Percentiles rank a stretch among this genome's conserved stretches.
Evolutionary conservation across 2,888 invertebrate species (phyloP).

Genomic region (Rhimphoctona megacephalus): DNA sequence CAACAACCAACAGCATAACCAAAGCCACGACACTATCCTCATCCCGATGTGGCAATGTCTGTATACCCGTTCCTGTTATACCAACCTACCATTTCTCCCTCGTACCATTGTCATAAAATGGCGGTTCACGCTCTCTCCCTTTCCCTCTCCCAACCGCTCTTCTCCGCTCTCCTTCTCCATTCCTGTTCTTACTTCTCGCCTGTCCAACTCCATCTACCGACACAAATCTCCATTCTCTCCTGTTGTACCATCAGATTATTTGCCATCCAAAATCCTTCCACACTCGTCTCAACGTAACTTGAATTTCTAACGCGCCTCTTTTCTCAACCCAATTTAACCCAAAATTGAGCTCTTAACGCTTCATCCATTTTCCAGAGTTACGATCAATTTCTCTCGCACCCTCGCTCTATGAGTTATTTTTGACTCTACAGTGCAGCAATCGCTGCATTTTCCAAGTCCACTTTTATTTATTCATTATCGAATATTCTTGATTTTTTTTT

Average conservation of each 20-base stretch:
- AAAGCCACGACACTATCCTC: conserved; percentile 22
- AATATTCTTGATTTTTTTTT: background rate
- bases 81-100: conserved; percentile 36
- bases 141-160: background rate
- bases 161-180: background rate
- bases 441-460: background rate
- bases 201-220: conserved; percentile 7
- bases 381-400: background rate
- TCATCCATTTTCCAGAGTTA: background rate
- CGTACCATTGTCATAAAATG: conserved; percentile 61
- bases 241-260: background rate
- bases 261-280: background rate
- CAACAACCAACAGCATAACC: background rate
- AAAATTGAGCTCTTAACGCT: background rate
- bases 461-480: background rate
- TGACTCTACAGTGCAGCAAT: background rate
- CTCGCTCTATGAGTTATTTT: background rate
- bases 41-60: background rate
- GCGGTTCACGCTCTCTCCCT: background rate
- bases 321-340: background rate
- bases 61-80: background rate
- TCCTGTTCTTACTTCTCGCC: background rate
- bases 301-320: background rate
- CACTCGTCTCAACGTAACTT: background rate
- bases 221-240: background rate